Evolutionary conservation across 92 coral and sea anemone genomes (phyloP).

Genomic region (Palythoa grandiflora): DNA sequence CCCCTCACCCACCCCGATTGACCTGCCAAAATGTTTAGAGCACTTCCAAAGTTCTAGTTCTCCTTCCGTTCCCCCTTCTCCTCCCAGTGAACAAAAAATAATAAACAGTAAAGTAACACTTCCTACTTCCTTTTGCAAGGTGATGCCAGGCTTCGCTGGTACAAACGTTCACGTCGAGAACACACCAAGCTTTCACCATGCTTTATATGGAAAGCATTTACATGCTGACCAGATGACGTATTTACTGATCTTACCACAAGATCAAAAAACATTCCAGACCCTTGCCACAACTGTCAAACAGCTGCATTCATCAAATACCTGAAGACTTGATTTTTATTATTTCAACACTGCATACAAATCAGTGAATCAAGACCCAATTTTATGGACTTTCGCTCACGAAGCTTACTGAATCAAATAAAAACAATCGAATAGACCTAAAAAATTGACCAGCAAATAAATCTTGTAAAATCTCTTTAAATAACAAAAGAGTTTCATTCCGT

Average conservation of each 20-base stretch:
- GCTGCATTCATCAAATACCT: conserved; percentile 1
- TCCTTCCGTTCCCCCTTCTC: too few species aligned
- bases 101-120: too few species aligned
- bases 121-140: too few species aligned
- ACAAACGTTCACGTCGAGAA: too few species aligned
- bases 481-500: not conserved
- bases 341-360: not conserved
- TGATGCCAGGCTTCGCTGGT: too few species aligned
- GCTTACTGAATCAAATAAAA: not conserved
- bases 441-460: not conserved
- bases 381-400: not conserved
- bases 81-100: too few species aligned
- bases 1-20: too few species aligned
- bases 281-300: not conserved
- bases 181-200: too few species aligned
- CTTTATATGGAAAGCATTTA: too few species aligned
- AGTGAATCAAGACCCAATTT: not conserved
- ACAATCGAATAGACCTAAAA: too few species aligned
- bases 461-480: not conserved
- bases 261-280: not conserved
- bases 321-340: not conserved
- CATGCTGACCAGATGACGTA: not conserved
- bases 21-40: too few species aligned
- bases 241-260: not conserved
- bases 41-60: too few species aligned